Conservation (phyloP, 2,113 vertebrate species). For the Oreotrochilus melanogaster region DNA sequence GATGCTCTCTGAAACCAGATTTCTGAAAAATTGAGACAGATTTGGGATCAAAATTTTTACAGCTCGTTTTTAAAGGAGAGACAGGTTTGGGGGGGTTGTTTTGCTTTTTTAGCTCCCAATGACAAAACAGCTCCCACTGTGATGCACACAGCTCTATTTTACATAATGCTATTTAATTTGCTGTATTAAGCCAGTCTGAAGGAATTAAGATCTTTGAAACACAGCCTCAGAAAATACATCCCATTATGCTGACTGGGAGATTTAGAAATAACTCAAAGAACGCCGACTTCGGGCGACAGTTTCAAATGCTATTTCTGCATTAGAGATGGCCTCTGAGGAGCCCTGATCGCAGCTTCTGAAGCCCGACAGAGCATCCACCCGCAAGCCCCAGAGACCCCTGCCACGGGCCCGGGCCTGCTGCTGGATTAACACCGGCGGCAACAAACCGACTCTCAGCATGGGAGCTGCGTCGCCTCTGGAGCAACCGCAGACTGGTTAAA, state of each 20-base stretch:
- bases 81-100: neutral
- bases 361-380: neutral
- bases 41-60: neutral
- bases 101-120: neutral
- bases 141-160: neutral
- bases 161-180: neutral
- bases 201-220: neutral
- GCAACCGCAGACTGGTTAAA: neutral
- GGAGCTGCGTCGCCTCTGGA: neutral
- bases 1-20: accelerated
- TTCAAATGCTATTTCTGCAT: neutral
- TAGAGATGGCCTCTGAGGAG: neutral
- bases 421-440: accelerated
- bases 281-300: accelerated
- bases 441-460: too few species aligned
- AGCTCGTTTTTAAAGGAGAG: neutral
- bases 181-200: neutral
- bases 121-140: neutral
- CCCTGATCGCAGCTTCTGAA: too few species aligned
- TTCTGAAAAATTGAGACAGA: neutral
- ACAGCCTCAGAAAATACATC: neutral
- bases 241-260: too few species aligned
- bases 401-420: accelerated
- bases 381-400: accelerated
- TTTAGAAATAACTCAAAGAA: neutral